Percentiles rank a stretch among this genome's conserved stretches.
These are phyloP conservation scores for Tachycineta bicolor DNA, from an alignment of 2,113 vertebrate species.

Conservation along the genomic window DNA sequence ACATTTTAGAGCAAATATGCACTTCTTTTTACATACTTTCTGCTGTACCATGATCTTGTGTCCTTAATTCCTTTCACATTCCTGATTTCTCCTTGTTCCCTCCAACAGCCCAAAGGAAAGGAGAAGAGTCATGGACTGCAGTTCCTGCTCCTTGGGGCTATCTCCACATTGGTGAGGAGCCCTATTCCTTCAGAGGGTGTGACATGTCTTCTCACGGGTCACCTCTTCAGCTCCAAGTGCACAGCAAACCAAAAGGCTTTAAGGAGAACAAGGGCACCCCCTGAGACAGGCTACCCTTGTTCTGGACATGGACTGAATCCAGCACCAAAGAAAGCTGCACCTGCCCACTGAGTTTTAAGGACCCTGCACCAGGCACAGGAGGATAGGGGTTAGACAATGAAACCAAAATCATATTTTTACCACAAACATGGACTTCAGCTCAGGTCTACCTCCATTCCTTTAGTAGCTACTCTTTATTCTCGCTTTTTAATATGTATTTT, in stretches of 20 bases:
- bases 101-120: not conserved
- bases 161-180: not conserved
- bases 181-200: not conserved
- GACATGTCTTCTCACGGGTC: not conserved
- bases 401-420: not conserved
- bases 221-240: not conserved
- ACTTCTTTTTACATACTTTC: not conserved
- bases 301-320: not conserved
- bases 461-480: not conserved
- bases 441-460: not conserved
- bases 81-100: not conserved
- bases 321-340: not conserved
- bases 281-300: not conserved
- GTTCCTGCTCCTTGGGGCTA: not conserved
- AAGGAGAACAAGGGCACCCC: not conserved
- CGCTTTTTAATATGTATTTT: not conserved
- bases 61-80: not conserved
- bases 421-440: not conserved
- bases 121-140: not conserved
- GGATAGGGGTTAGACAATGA: not conserved
- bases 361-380: not conserved
- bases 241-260: not conserved
- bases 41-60: not conserved
- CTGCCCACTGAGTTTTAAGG: not conserved
- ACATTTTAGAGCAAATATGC: not conserved